Conservation (phyloP, 2,113 vertebrate genomes). For the Sturnus vulgaris region DNA sequence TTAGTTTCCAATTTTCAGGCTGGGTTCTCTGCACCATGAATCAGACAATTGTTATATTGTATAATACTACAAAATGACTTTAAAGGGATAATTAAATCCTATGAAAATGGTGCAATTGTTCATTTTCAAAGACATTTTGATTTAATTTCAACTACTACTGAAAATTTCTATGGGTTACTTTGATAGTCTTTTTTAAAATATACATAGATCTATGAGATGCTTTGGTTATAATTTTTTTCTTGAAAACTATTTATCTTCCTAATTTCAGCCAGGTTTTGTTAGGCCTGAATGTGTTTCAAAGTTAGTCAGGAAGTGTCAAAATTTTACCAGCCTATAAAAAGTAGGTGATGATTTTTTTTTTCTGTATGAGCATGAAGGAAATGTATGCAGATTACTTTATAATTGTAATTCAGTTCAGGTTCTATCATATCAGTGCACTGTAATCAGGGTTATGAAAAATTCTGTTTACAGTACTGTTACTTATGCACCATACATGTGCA, state of each 20-base stretch:
- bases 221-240: background rate
- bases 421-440: background rate
- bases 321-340: background rate
- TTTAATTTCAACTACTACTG: conserved; percentile 19
- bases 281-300: background rate
- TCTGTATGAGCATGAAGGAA: background rate
- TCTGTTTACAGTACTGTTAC: background rate
- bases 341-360: background rate
- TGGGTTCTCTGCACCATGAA: background rate
- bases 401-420: background rate
- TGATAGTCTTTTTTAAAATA: background rate
- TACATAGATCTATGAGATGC: background rate
- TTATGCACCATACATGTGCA: background rate
- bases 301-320: background rate
- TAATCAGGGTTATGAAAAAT: background rate
- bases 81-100: background rate
- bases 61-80: background rate
- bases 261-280: background rate
- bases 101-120: background rate
- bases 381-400: background rate
- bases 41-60: background rate
- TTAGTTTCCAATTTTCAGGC: background rate
- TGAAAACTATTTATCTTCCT: background rate
- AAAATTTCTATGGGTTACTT: background rate
- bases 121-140: background rate